A percentile compares a stretch with the other conserved stretches of the same genome.
Conservation (phyloP, 2,113 vertebrate genomes). For the Brachyhypopomus gauderio region DNA sequence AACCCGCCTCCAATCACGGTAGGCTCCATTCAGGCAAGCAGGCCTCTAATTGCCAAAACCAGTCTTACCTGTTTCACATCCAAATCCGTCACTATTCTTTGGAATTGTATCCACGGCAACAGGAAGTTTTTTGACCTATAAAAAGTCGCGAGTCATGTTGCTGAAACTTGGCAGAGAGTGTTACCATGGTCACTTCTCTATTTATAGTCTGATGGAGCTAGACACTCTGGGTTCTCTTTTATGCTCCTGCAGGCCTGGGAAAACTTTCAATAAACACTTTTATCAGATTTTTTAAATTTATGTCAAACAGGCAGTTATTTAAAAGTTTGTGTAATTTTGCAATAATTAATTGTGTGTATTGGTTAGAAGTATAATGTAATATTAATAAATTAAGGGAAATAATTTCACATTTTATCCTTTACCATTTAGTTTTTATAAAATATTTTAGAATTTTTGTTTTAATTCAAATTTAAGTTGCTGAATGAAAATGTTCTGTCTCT, state of each 20-base stretch:
- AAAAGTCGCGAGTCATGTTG: constrained; percentile 73
- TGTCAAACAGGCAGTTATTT: too few relatives aligned
- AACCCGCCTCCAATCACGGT: constrained; percentile 67
- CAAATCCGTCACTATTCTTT: constrained; percentile 64
- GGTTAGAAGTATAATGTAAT: too few relatives aligned
- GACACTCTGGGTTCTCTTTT: constrained; percentile 48
- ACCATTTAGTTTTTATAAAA: too few relatives aligned
- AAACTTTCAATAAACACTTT: not conserved
- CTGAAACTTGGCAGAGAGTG: constrained; percentile 62
- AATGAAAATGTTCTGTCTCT: too few relatives aligned
- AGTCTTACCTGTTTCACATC: constrained; percentile 72
- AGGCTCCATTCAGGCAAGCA: constrained; percentile 66
- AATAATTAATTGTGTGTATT: too few relatives aligned
- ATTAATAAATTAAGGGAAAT: too few relatives aligned
- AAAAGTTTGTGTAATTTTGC: too few relatives aligned
- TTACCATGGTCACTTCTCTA: constrained; percentile 69
- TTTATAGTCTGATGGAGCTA: constrained; percentile 68
- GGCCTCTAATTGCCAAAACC: constrained; percentile 68
- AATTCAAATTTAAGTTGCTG: too few relatives aligned
- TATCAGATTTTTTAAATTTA: too few relatives aligned
- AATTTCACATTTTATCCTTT: too few relatives aligned
- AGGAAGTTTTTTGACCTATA: constrained; percentile 74
- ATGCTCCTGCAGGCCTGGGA: constrained; percentile 6
- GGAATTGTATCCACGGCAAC: constrained; percentile 72
- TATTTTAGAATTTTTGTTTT: too few relatives aligned